Evolutionary conservation across 2,113 vertebrate genomes (phyloP), one percentile per base, ranked within the genome.

Genomic region (Brachyhypopomus gauderio): DNA sequence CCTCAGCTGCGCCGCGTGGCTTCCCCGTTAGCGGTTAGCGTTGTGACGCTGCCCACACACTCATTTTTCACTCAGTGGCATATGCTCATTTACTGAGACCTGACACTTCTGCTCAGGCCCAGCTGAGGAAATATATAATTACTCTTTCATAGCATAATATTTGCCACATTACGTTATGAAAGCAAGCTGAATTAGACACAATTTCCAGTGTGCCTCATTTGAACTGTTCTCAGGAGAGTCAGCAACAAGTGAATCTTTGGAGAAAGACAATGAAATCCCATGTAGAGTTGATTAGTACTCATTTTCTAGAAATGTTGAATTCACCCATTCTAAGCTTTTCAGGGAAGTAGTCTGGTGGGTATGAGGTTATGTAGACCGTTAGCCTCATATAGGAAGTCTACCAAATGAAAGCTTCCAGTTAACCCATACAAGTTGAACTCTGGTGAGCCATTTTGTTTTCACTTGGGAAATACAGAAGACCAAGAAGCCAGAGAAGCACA

Each of bases 111-210:
- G 55, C 89, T 52, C 79, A 79, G 88, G 87, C 86, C 86, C 93
- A 94, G 92, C 93, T 94, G 90, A 92, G 89, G 92, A 93, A 94
- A 94, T 93, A 93, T 92, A 93, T 92, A 88, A 93, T 92, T 93
- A 92, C 89, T 89, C 87, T 85, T 89, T 92, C 86, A 87, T 88
- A 85, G 84, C 91, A 90, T 92, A 92, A 93, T 91, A 90, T 86
- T 90, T 93, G 93, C 92, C 92, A 92, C 89, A 87, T 92, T 93
- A 90, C 85, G 87, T 91, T 93, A 92, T 92, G 90, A 91, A 91
- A 91, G 87, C 87, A 85, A 85, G 89, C 88, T 86, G 88, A 89
- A 92, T 90, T 84, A 84, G 84, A 78, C 89, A 84, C 56, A 76
- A 86, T 92, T 92, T 91, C 89, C 86, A 90, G 80, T 60, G 84